Evolutionary conservation across 2,113 vertebrate genomes (phyloP), one percentile per base, ranked within the genome.

Genomic region (Perca schrenkii): DNA sequence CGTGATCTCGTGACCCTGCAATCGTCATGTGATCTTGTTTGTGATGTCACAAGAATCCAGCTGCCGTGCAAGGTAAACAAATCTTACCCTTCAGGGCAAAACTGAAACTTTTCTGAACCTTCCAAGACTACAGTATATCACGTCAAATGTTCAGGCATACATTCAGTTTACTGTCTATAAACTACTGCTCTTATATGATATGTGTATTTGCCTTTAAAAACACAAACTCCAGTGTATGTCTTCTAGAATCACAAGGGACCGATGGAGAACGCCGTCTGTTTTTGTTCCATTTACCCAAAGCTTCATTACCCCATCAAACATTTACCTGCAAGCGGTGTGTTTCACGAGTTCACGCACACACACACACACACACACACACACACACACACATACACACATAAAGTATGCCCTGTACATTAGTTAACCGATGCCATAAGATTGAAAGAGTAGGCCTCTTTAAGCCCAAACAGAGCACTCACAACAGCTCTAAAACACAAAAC

Each of bases 271-370:
- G 47, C 47, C 8, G 8, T 49, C 77, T 87, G 83, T 88, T 91
- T 85, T 74, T 87, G 81, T 88, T 85, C 87, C 54, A 3, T 92
- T 90, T 87, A 89, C 91, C 92, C 92, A 92, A 87, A 66, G 91
- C 94, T 94, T 91, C 89, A 89, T 82, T 94, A 87, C 80, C 92
- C 80, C 69, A 90, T 95, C 92, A 96, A 96, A 95, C 89, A 95
- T 96, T 96, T 93, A 94, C 93, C 86, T 84, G 68, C 92, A 91
- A 92, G 92, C 89, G 21, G 47, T 22, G 60, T 64, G 66, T 71
- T 50, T 68, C 69, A 75, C 4, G 4, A 31, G 65, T 21, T 22
- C 66, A 34, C 74, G 28, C 74, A 31, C 61, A 82, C 13, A 46
- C 47, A 36, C 79, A 78, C 52, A 56, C 56, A 70, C 66, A 14